These are phyloP conservation scores for Heliconius ismenius DNA, from an alignment of 2,888 invertebrate species.

Conservation along the genomic window DNA sequence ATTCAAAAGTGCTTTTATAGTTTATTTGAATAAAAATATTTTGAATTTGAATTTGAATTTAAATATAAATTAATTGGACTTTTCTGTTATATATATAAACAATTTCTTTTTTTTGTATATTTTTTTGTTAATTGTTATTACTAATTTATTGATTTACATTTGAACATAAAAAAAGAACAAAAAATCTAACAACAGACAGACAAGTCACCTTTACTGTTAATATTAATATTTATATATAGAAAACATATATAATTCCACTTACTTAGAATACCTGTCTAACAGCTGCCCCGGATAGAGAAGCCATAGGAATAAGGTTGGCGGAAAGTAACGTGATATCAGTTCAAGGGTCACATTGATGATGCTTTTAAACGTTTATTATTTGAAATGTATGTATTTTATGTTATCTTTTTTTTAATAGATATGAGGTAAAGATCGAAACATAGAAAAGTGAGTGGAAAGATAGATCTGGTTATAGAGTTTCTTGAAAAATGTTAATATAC, in stretches of 20 bases:
- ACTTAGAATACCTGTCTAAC: conserved; percentile 15
- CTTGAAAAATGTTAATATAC: no score
- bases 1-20: no score
- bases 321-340: conserved; percentile 28
- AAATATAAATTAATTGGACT: no score
- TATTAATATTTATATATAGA: background rate
- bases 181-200: background rate
- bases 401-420: background rate
- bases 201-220: background rate
- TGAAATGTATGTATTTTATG: background rate
- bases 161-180: background rate
- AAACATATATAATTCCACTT: conserved; percentile 4
- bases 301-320: conserved; percentile 26
- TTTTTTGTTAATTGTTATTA: no score
- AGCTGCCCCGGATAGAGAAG: conserved; percentile 22
- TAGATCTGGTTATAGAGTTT: no score
- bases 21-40: no score
- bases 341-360: conserved; percentile 16
- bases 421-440: no score
- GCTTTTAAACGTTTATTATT: conserved; percentile 7
- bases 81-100: no score
- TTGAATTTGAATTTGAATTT: no score
- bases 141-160: no score
- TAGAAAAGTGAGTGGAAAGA: no score
- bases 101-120: no score